Percentiles rank a stretch among this genome's conserved stretches.
Evolutionary conservation across 2,113 vertebrate species (phyloP).

Genomic region (Syrmaticus mikado): DNA sequence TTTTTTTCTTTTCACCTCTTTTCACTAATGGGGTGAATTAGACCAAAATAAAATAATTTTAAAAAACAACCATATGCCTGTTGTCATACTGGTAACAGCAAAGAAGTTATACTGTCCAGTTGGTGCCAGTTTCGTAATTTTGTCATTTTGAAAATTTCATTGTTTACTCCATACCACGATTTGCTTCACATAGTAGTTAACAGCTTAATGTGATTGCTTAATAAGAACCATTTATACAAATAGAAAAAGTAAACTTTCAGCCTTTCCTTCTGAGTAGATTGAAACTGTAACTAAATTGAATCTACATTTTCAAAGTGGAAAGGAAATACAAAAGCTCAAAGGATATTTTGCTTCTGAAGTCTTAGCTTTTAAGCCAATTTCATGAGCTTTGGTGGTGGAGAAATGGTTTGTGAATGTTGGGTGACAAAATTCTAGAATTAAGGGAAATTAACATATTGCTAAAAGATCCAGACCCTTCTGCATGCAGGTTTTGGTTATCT

Average conservation of each 20-base stretch:
- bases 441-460: background rate
- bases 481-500: background rate
- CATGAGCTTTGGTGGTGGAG: background rate
- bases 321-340: background rate
- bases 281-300: slow-evolving; percentile 6
- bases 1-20: background rate
- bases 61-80: background rate
- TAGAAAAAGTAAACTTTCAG: background rate
- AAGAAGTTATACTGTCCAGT: background rate
- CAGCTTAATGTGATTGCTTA: background rate
- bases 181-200: background rate
- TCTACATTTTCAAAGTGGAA: background rate
- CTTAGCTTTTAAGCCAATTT: background rate
- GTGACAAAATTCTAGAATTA: background rate
- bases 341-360: background rate
- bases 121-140: background rate
- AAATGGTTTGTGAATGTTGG: background rate
- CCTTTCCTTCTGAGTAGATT: background rate
- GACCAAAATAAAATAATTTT: background rate
- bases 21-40: background rate
- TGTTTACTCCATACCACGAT: background rate
- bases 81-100: background rate
- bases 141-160: background rate
- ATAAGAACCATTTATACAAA: background rate
- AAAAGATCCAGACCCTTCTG: background rate